A percentile compares a stretch with the other conserved stretches of the same genome.
phyloP scores from a whole-genome alignment of 1,140 invertebrate species.

The Neocloeon triangulifer region DNA sequence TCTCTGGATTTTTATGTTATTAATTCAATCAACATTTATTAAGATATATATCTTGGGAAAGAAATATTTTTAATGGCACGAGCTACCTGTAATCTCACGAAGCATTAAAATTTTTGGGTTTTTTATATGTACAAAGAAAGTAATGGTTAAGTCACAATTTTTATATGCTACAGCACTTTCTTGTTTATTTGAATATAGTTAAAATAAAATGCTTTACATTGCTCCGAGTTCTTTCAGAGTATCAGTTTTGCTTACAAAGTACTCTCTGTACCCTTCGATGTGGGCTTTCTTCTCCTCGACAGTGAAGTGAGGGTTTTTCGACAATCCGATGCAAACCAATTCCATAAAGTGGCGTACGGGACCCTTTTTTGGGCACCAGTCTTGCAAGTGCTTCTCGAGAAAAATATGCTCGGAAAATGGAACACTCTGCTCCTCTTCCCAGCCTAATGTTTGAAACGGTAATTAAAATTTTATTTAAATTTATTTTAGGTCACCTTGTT shows the following conservation, averaged over 20 bases:
- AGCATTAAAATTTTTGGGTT: too few relatives aligned
- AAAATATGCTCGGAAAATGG: slow-evolving; percentile 87
- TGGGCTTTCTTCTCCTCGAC: slow-evolving; percentile 74
- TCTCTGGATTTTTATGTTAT: too few relatives aligned
- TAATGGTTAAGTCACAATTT: too few relatives aligned
- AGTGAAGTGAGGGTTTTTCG: slow-evolving; percentile 80
- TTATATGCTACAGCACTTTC: too few relatives aligned
- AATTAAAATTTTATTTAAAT: slow-evolving; percentile 4
- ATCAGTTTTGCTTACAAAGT: slow-evolving; percentile 61
- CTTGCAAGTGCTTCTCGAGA: slow-evolving; percentile 59
- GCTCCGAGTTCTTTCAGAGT: slow-evolving; percentile 41
- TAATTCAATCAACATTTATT: too few relatives aligned
- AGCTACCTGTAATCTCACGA: too few relatives aligned
- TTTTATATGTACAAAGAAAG: too few relatives aligned
- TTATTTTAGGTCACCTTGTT: slow-evolving; percentile 51
- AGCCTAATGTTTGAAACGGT: too few relatives aligned
- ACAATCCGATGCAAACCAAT: slow-evolving; percentile 76
- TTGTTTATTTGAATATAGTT: too few relatives aligned
- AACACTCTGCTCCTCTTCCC: slow-evolving; percentile 53
- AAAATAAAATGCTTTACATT: too few relatives aligned
- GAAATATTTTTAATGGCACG: too few relatives aligned
- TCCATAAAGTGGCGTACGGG: slow-evolving; percentile 95
- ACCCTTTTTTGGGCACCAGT: slow-evolving; percentile 71
- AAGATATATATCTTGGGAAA: too few relatives aligned
- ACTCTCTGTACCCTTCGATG: slow-evolving; percentile 79